Base-by-base conservation (phyloP, 1,140 invertebrate genomes). In the Elysia chlorotica region DNA sequence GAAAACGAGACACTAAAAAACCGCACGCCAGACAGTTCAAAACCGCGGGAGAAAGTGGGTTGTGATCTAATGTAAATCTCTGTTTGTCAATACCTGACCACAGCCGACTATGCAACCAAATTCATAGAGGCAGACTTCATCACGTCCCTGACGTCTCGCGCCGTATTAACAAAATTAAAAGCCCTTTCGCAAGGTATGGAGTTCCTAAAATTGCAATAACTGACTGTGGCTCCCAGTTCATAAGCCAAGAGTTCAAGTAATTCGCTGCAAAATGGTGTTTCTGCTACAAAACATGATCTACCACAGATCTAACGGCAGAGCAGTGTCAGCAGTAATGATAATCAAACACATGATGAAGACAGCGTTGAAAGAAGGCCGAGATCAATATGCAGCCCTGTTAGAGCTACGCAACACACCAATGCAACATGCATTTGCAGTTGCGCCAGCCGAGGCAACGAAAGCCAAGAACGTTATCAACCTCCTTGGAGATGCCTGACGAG, bases 311-410 rank as follows among this genome's bases (percentile, higher is more conserved):
- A 81, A 80, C 69, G 78, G 79, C 5, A 76, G 76, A 71, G 80
- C 76, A 6, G 79, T 79, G 54, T 53, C 73, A 23, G 74, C 79
- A 17, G 76, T 82, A 0, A 78, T 78, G 67, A 70, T 72, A 0
- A 61, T 77, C n/a, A 81, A 82, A 68, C 68, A 73, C n/a, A 35
- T 82, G 38, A 73, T 78, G 62, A 70, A 73, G 0, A 82, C 81
- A 71, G 54, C 65, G n/a, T 2, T 71, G 25, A 28, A 71, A 37
- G 65, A 72, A 48, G 62, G 70, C 0, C 41, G n/a, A 2, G 73
- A 79, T 53, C 65, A 37, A 25, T 75, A 74, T 19, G 59, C 69
- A 63, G 74, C 77, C 21, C 48, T 82, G 17, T 23, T 80, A 33
- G 67, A 80, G 53, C 67, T 68, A 14, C 59, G 78, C 28, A 78